Percentiles rank a stretch among this genome's conserved stretches.
Evolutionary conservation across 64 coral and sea anemone species (phyloP).

Genomic region (Catalaphyllia jardinei): DNA sequence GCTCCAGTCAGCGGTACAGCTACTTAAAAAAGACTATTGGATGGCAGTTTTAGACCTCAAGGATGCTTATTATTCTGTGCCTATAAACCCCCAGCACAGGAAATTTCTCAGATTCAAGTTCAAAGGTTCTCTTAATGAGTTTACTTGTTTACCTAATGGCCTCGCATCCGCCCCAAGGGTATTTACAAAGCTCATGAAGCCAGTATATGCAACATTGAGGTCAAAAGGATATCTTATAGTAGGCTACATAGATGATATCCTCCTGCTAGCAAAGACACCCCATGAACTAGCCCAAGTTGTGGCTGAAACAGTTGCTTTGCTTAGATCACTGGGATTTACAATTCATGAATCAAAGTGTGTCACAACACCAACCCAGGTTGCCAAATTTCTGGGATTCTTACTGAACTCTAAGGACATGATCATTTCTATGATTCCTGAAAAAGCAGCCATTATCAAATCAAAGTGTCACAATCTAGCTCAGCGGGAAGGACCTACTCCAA

Average conservation of each 20-base stretch:
- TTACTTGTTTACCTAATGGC: slow-evolving; percentile 38
- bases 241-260: slow-evolving; percentile 60
- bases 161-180: slow-evolving; percentile 35
- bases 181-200: slow-evolving; percentile 53
- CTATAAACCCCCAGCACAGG: slow-evolving; percentile 17
- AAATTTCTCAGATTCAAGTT: slow-evolving; percentile 31
- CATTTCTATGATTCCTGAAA: slow-evolving; percentile 42
- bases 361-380: slow-evolving; percentile 29
- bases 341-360: slow-evolving; percentile 43
- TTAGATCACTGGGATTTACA: slow-evolving; percentile 41
- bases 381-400: slow-evolving; percentile 46
- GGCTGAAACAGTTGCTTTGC: background rate
- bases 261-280: slow-evolving; percentile 7
- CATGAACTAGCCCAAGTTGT: background rate
- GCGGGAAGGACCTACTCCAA: background rate
- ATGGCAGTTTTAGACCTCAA: slow-evolving; percentile 51
- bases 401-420: slow-evolving; percentile 33
- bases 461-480: slow-evolving; percentile 35
- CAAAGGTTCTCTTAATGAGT: slow-evolving; percentile 8
- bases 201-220: slow-evolving; percentile 25
- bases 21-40: slow-evolving; percentile 30
- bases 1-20: background rate
- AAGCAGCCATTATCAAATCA: slow-evolving; percentile 25
- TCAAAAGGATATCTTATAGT: slow-evolving; percentile 38
- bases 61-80: slow-evolving; percentile 54